These are phyloP conservation scores for Parelbella ahira DNA, from an alignment of 2,888 invertebrate species.

Conservation along the genomic window DNA sequence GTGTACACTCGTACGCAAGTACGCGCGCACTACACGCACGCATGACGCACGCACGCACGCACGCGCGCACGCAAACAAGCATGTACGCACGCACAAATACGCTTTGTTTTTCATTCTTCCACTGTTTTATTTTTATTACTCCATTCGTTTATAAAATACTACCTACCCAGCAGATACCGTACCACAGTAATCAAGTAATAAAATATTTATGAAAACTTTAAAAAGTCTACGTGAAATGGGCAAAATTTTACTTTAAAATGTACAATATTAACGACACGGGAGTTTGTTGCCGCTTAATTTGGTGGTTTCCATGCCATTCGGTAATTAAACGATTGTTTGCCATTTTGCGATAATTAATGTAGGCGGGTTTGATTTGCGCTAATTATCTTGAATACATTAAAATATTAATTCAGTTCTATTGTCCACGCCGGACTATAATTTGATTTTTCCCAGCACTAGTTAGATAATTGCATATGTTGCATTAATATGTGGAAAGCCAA, in stretches of 20 bases:
- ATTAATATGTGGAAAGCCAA: constrained; percentile 1
- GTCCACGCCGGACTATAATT: constrained; percentile 30
- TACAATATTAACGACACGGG: constrained; percentile 53
- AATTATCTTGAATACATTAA: constrained; percentile 68
- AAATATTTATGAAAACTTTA: constrained; percentile 15
- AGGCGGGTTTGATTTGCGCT: constrained; percentile 72
- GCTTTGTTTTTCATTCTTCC: too few species aligned
- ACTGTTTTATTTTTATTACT: too few species aligned
- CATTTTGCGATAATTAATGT: constrained; percentile 75
- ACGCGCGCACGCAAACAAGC: too few species aligned
- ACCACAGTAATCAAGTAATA: too few species aligned
- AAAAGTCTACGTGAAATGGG: constrained; percentile 20
- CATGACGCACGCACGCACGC: too few species aligned
- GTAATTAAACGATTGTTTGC: constrained; percentile 77
- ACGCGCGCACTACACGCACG: too few species aligned
- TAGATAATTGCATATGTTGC: constrained; percentile 1
- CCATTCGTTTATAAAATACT: too few species aligned
- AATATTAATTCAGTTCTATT: constrained; percentile 50
- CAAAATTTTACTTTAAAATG: constrained; percentile 30
- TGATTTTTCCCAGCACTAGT: constrained; percentile 29
- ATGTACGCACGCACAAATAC: too few species aligned
- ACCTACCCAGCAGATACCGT: too few species aligned
- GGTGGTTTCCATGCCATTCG: constrained; percentile 65
- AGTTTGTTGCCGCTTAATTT: constrained; percentile 61
- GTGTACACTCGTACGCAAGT: too few species aligned